Conservation (phyloP, 2,888 invertebrate genomes). For the Rugalucina vietnamica region DNA sequence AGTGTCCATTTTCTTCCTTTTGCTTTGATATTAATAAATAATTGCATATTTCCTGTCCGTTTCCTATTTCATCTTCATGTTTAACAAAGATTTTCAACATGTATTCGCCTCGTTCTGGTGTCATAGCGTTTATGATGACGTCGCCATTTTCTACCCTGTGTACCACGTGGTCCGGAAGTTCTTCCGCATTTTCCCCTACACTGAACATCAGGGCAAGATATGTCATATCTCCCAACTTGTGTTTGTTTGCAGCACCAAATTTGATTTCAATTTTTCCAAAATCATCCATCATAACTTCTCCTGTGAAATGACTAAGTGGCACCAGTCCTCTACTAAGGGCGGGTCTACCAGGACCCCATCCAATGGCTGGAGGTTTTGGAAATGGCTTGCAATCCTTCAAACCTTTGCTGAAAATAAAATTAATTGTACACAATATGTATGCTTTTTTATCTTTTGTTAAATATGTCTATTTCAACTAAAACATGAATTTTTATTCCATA, state of each 20-base stretch:
- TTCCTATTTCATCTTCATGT: slow-evolving; percentile 43
- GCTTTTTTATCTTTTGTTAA: no score
- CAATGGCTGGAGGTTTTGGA: slow-evolving; percentile 77
- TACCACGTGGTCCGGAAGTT: slow-evolving; percentile 62
- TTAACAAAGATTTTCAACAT: slow-evolving; percentile 62
- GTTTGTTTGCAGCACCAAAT: slow-evolving; percentile 57
- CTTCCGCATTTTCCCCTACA: slow-evolving; percentile 59
- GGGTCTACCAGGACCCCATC: slow-evolving; percentile 78
- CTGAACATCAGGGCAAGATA: slow-evolving; percentile 61
- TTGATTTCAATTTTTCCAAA: slow-evolving; percentile 63
- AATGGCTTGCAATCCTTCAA: slow-evolving; percentile 63
- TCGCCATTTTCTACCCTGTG: slow-evolving; percentile 68
- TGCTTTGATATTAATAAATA: slow-evolving; percentile 67
- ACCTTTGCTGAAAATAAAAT: slow-evolving; percentile 39
- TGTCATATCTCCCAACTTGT: slow-evolving; percentile 55
- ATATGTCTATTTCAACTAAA: no score
- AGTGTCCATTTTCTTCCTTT: slow-evolving; percentile 60
- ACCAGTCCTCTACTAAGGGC: slow-evolving; percentile 60
- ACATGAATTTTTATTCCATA: no score
- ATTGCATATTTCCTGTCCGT: slow-evolving; percentile 62
- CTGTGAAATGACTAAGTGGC: slow-evolving; percentile 68
- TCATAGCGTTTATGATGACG: slow-evolving; percentile 65
- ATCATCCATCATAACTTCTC: slow-evolving; percentile 62
- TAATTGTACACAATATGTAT: not conserved
- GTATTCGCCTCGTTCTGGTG: slow-evolving; percentile 65